Conservation (phyloP, 2,888 invertebrate genomes). For the Macaria notata region DNA sequence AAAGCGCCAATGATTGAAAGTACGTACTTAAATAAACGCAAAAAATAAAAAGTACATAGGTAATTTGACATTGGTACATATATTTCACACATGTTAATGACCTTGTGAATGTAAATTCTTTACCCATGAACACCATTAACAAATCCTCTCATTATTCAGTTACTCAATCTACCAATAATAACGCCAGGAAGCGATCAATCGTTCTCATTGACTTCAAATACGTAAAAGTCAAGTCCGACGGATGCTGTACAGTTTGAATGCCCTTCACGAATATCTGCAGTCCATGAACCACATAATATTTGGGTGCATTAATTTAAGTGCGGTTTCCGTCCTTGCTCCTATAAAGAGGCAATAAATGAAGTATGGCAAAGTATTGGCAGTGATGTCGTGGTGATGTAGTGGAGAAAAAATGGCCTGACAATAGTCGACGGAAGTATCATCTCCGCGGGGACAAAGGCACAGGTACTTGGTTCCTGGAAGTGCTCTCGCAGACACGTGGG, state of each 20-base stretch:
- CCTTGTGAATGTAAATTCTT: no score
- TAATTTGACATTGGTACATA: no score
- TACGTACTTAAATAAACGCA: no score
- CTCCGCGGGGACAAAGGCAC: conserved; percentile 23
- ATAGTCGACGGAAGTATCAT: conserved; percentile 30
- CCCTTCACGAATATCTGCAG: conserved; percentile 11
- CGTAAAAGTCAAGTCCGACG: conserved; percentile 9
- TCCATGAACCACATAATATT: conserved; percentile 12
- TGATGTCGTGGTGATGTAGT: no score
- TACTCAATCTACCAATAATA: not conserved
- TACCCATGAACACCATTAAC: conserved; percentile 1
- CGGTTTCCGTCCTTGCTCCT: conserved; percentile 10
- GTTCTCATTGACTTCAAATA: conserved; percentile 5
- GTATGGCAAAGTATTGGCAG: conserved; percentile 1
- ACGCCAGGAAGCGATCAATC: conserved; percentile 14
- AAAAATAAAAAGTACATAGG: no score
- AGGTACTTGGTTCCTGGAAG: conserved; percentile 34
- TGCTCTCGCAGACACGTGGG: conserved; percentile 11
- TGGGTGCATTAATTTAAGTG: conserved; percentile 7
- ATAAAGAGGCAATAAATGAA: conserved; percentile 5
- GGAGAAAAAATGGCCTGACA: not conserved
- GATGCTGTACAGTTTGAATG: conserved; percentile 7
- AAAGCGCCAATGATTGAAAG: no score
- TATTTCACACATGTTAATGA: not conserved
- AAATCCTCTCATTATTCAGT: not conserved